Evolutionary conservation across 2,797 vertebrate genomes (phyloP), one percentile per base, ranked within the genome.

Genomic region (Hoplostethus mediterraneus): DNA sequence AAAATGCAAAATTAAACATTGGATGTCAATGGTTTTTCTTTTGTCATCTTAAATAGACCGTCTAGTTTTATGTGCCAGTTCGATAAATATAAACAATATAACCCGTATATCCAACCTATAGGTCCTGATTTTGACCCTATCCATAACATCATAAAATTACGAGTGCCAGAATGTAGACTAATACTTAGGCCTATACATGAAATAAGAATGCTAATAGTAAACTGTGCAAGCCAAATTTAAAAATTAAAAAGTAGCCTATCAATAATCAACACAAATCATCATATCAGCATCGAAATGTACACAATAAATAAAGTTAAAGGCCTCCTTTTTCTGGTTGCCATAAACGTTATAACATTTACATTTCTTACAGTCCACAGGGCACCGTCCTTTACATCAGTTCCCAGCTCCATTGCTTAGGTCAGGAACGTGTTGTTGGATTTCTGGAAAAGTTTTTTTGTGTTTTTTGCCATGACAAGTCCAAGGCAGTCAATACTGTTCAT

Each of bases 271-370:
- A 91, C 88, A 91, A 93, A 87, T 89, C 89, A 92, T 85, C 92
- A 93, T 93, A 94, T 90, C 79, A 80, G 93, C 93, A 95, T 94
- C 94, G 91, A 95, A 93, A 95, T 94, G 95, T 96, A 91, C 95
- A 95, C 94, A 94, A 95, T 95, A 95, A 96, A 96, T 97, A 97
- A 97, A 97, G 91, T 96, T 95, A 96, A 95, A 93, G 94, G 91
- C 91, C 92, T 94, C 93, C 91, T 73, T 90, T 80, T 93, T 91
- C 93, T 93, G 94, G 93, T 80, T 94, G 94, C 94, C 93, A 93
- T 94, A 94, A 96, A 95, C 84, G 94, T 95, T 94, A 94, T 94
- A 93, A 95, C 95, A 97, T 96, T 96, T 96, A 96, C 95, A 96
- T 94, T 94, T 96, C 95, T 96, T 95, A 93, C 94, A 96, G 94